These are phyloP conservation scores for Actinernus sp. DNA, from an alignment of 92 coral and sea anemone genomes.

Conservation along the genomic window DNA sequence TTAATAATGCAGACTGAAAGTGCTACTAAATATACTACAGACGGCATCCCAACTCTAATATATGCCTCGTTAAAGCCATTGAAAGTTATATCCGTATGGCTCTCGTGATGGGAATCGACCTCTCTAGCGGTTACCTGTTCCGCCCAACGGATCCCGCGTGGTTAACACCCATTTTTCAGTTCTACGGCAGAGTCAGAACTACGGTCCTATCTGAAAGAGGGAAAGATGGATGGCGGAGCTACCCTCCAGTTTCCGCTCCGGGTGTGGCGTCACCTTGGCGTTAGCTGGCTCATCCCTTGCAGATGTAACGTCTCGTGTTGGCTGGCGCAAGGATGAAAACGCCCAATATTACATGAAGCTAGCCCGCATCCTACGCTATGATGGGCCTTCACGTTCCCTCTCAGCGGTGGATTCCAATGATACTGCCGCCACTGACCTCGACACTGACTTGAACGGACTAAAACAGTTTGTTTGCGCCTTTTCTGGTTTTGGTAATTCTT, in stretches of 20 bases:
- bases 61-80: conserved; percentile 63
- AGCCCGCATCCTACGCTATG: not conserved
- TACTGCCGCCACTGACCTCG: not conserved
- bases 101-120: conserved; percentile 16
- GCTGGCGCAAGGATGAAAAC: not conserved
- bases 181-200: conserved; percentile 25
- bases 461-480: not conserved
- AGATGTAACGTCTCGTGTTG: conserved; percentile 14
- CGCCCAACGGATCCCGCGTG: conserved; percentile 49
- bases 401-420: not conserved
- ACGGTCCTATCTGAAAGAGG: conserved; percentile 19
- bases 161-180: conserved; percentile 31
- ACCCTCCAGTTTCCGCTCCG: conserved; percentile 49
- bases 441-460: not conserved
- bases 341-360: not conserved
- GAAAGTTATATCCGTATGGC: conserved; percentile 42
- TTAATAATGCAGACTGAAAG: too few relatives aligned
- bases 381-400: not conserved
- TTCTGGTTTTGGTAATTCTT: too few relatives aligned
- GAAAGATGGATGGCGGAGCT: conserved; percentile 16
- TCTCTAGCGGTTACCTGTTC: conserved; percentile 37
- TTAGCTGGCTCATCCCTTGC: conserved; percentile 17
- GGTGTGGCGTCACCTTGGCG: conserved; percentile 31
- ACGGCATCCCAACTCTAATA: conserved; percentile 46
- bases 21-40: too few relatives aligned